Evolutionary conservation across 2,797 vertebrate species (phyloP).

Genomic region (Acanthurus leucopareius): DNA sequence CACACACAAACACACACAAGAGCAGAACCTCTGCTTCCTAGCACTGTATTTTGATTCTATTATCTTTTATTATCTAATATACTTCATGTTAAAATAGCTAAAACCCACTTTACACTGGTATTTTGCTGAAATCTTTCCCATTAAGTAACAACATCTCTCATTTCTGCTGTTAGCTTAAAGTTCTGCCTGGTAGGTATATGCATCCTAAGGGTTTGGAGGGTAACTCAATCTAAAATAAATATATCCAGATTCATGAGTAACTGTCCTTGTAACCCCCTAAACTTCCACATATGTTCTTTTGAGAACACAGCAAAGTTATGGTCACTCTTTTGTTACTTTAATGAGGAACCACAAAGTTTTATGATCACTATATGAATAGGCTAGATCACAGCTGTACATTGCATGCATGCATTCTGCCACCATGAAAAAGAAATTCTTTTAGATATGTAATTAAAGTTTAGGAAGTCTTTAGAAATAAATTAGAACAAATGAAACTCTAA

Average conservation of each 20-base stretch:
- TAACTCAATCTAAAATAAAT: not conserved
- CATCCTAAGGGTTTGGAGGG: not conserved
- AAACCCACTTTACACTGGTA: not conserved
- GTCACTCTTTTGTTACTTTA: no score
- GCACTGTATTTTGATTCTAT: not conserved
- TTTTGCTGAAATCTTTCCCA: not conserved
- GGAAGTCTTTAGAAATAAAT: no score
- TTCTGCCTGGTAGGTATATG: not conserved
- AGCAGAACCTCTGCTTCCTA: constrained; percentile 9
- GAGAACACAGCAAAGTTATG: no score
- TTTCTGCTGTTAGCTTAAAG: not conserved
- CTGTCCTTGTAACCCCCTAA: no score
- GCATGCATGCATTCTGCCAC: no score
- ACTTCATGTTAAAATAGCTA: not conserved
- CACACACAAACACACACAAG: constrained; percentile 22
- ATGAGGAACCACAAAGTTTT: no score
- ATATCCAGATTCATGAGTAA: not conserved
- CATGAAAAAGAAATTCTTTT: no score
- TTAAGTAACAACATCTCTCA: not conserved
- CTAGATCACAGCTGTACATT: no score
- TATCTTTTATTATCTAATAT: constrained; percentile 6
- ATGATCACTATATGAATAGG: no score
- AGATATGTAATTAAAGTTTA: no score
- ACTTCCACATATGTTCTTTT: no score
- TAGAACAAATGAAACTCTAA: no score